Base-by-base conservation (phyloP, 2,113 vertebrate species). In the Pipra filicauda region DNA sequence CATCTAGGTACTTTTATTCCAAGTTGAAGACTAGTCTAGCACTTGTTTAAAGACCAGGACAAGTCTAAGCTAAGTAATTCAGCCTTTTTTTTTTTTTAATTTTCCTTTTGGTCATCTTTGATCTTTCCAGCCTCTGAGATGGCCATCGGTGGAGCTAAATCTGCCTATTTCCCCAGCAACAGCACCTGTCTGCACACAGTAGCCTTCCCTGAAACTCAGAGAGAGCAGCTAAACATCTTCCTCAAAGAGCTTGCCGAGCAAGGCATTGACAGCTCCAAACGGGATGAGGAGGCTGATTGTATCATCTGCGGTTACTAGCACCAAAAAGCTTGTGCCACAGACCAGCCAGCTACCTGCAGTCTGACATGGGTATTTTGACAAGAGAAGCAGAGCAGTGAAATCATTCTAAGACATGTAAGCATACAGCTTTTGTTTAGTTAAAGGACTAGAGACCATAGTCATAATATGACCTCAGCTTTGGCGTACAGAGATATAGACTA, bases 101-200 rank as follows among this genome's bases (percentile, higher is more conserved):
- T 41, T 37, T 43, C 3, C n/a, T 69, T 30, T 64, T 64, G 61
- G 5, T 21, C 2, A 7, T 37, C 23, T 84, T 71, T 71, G 22
- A 33, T 80, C 22, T 93, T 94, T 79, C 8, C 93, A 97, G 96
- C 82, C 28, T 95, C 96, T 12, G 64, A 74, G 41, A 8, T 3
- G 43, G 85, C 77, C 23, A 5, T 98, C 43, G 67, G 97, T 24
- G 98, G 98, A 72, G 84, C 43, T 12, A 10, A 73, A 5, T 96
- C 98, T 8, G 96, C 98, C 2, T 98, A 98, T 93, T 99, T 98
- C 74, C 94, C 97, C 8, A 12, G 75, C 72, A 89, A 94, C 52
- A 95, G 83, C 79, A 96, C 91, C 96, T 98, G 98, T 30, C 85
- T 97, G 44, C 93, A 10, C 46, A 97, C 96, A 5, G 80, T 96